Evolutionary conservation across 1,140 invertebrate species (phyloP).

Genomic region (Drosophila malerkotliana): DNA sequence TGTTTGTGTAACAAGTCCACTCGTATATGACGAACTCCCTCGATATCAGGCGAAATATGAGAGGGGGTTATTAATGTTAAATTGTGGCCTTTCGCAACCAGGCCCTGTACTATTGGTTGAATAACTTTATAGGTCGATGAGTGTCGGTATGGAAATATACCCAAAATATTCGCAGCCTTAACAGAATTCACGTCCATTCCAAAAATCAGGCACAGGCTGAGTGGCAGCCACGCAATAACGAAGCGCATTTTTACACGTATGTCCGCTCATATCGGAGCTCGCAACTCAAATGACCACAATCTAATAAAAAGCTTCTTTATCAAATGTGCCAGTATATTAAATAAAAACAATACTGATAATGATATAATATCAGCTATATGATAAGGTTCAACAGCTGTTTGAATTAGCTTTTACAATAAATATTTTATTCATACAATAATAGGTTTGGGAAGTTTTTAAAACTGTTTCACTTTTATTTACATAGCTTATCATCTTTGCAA

Average conservation of each 20-base stretch:
- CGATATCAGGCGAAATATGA: slow-evolving; percentile 5
- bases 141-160: slow-evolving; percentile 36
- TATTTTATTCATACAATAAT: too few species aligned
- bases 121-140: slow-evolving; percentile 25
- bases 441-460: too few species aligned
- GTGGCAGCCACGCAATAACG: not conserved
- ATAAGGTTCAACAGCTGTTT: not conserved
- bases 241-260: slow-evolving; percentile 13
- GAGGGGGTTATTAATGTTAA: slow-evolving; percentile 42
- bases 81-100: slow-evolving; percentile 32
- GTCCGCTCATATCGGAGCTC: slow-evolving; percentile 21
- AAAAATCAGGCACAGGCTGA: slow-evolving; percentile 14
- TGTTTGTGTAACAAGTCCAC: slow-evolving; percentile 14
- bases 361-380: not conserved
- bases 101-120: slow-evolving; percentile 18
- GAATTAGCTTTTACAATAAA: not conserved
- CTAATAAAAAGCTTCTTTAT: not conserved
- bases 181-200: not conserved
- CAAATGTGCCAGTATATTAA: too few species aligned
- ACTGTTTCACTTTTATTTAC: too few species aligned
- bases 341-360: not conserved
- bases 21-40: slow-evolving; percentile 43
- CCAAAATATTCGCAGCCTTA: slow-evolving; percentile 36
- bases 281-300: not conserved
- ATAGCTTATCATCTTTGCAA: too few species aligned